Percentiles rank a stretch among this genome's conserved stretches.
Evolutionary conservation across 1,140 invertebrate species (phyloP).

Genomic region (Trichogramma pretiosum): DNA sequence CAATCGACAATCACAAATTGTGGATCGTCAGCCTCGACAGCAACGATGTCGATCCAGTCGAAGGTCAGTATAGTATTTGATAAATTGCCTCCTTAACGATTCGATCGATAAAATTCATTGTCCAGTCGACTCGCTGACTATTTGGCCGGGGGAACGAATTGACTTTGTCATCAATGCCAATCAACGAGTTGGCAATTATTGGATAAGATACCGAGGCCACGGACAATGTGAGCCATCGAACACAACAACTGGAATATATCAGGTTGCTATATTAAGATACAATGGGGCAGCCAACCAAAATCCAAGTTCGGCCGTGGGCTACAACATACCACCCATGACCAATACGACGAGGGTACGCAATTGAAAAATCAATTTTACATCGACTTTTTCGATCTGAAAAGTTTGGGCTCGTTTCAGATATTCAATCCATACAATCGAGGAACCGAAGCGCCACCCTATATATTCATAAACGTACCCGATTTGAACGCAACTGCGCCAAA

Average conservation of each 20-base stretch:
- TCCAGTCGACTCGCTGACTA: constrained; percentile 23
- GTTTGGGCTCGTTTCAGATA: background rate
- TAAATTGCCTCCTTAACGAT: too few relatives aligned
- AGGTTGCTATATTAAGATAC: constrained; percentile 46
- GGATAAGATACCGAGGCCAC: constrained; percentile 46
- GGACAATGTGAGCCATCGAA: constrained; percentile 71
- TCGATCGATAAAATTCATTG: too few relatives aligned
- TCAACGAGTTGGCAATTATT: constrained; percentile 39
- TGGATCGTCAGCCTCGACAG: constrained; percentile 72
- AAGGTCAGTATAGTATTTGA: constrained; percentile 47
- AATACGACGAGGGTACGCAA: constrained; percentile 54
- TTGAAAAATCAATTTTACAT: too few relatives aligned
- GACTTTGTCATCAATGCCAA: constrained; percentile 44
- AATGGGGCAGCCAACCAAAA: constrained; percentile 24
- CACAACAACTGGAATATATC: constrained; percentile 52
- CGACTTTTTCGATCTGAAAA: too few relatives aligned
- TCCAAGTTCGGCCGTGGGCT: constrained; percentile 43
- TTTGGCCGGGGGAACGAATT: constrained; percentile 44
- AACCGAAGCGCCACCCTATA: background rate
- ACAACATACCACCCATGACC: constrained; percentile 61
- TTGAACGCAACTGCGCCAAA: background rate
- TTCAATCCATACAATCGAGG: constrained; percentile 1
- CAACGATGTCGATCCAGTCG: constrained; percentile 62
- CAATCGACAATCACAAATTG: constrained; percentile 74
- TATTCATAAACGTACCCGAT: background rate